Conservation (phyloP, 2,888 invertebrate species). For the Andrena fulva region DNA sequence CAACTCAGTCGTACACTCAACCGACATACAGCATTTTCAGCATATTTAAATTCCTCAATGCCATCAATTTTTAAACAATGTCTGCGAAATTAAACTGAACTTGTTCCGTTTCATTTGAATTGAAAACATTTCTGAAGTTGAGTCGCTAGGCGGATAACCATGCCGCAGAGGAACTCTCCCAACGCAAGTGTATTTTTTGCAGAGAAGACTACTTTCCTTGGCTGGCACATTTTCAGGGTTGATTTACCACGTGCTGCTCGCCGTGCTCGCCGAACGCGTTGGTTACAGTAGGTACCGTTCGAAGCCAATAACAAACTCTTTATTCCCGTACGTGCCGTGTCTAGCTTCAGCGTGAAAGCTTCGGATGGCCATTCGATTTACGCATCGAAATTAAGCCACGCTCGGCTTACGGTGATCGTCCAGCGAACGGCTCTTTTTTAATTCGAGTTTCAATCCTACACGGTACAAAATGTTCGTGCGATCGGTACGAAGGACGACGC, state of each 20-base stretch:
- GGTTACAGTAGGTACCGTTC: constrained; percentile 53
- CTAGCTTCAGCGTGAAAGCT: constrained; percentile 33
- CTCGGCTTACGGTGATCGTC: constrained; percentile 62
- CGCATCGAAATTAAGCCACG: constrained; percentile 73
- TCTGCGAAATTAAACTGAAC: too few relatives aligned
- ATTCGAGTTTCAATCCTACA: constrained; percentile 46
- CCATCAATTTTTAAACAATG: too few relatives aligned
- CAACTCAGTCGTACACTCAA: too few relatives aligned
- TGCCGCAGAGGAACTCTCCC: not conserved
- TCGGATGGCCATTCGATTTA: constrained; percentile 67
- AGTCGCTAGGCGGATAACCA: not conserved
- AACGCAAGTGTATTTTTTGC: not conserved
- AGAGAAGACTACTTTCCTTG: not conserved
- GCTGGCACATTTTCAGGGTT: constrained; percentile 4
- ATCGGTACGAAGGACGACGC: constrained; percentile 55
- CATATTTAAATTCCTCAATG: too few relatives aligned
- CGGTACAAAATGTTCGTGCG: constrained; percentile 45
- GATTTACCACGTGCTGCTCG: constrained; percentile 51
- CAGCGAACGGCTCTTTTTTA: constrained; percentile 58
- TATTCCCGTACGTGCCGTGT: constrained; percentile 49
- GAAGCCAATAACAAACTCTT: constrained; percentile 48
- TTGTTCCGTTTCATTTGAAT: not conserved
- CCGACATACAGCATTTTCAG: too few relatives aligned
- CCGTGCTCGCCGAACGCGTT: constrained; percentile 24
- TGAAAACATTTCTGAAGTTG: not conserved